A percentile compares a stretch with the other conserved stretches of the same genome.
Conservation (phyloP, 2,113 vertebrate genomes). For the Pseudorasbora parva region DNA sequence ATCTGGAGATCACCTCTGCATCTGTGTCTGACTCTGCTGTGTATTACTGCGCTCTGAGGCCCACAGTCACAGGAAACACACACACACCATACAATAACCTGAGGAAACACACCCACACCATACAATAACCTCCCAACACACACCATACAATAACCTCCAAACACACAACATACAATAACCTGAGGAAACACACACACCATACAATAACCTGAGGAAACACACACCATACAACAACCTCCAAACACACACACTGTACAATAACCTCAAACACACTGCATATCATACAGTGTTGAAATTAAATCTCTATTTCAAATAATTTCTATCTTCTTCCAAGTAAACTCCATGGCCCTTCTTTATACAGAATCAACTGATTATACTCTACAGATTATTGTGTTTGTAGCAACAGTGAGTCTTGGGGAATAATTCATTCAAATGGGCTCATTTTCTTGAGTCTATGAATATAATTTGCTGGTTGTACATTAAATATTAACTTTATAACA, state of each 20-base stretch:
- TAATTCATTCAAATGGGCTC: no score
- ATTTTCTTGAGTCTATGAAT: no score
- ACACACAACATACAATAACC: slow-evolving; percentile 42
- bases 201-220: no score
- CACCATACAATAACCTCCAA: no score
- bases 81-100: background rate
- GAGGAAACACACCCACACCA: no score
- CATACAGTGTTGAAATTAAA: background rate
- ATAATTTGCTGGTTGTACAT: no score
- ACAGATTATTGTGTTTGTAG: background rate
- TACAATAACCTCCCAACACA: no score
- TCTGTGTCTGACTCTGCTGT: slow-evolving; percentile 1
- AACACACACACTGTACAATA: slow-evolving; percentile 38
- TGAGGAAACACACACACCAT: no score
- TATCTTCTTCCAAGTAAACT: background rate
- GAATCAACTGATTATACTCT: background rate
- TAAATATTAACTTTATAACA: no score
- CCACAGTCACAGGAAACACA: slow-evolving; percentile 33
- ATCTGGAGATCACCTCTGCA: slow-evolving; percentile 19
- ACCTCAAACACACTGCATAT: background rate
- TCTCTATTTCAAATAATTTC: background rate
- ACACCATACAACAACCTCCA: slow-evolving; percentile 39
- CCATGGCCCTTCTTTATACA: background rate
- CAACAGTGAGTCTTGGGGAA: no score
- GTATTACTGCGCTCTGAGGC: slow-evolving; percentile 30